Base-by-base conservation (phyloP, 2,113 vertebrate genomes). In the Glaucidium brasilianum region DNA sequence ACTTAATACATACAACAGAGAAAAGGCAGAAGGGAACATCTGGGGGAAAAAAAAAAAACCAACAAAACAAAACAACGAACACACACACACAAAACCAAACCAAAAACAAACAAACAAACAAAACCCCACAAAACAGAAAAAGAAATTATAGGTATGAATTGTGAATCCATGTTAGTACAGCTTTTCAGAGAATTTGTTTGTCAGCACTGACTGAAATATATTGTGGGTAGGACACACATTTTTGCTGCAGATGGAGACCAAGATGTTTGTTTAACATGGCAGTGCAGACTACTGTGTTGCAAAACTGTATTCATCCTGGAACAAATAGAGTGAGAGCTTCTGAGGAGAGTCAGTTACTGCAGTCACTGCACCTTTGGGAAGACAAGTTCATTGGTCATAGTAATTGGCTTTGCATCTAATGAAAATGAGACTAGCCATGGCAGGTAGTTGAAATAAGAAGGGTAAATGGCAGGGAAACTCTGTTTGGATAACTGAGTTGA, bases 391-490 rank as follows among this genome's bases (percentile, higher is more conserved):
- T 82, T 86, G 91, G 92, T 89, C 2, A 0, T 30, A 77, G 69
- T 90, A 92, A 94, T 77, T 76, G 55, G 56, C 39, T 89, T 84
- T 94, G 58, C 62, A 81, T 86, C 85, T 88, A 73, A 80, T 90
- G 45, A 95, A 88, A 88, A 66, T 0, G 3, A 77, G 56, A 50
- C 13, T 75, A 66, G 50, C 27, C 60, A 45, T 68, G n/a, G 52
- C 69, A 95, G 85, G 72, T 43, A 97, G 68, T 47, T 96, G 87
- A 94, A 91, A 94, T 81, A 92, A 30, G 75, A 83, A 63, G 76
- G 82, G 52, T 62, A 96, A 88, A 91, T 62, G 74, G 71, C 50
- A 88, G 39, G 10, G 53, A 68, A 86, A 91, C 74, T 53, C 83
- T 41, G n/a, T 92, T 96, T 89, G 49, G 50, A 74, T 74, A 96